A percentile compares a stretch with the other conserved stretches of the same genome.
Conservation (phyloP, 2,888 invertebrate species). For the Kryphioiulus occultus region DNA sequence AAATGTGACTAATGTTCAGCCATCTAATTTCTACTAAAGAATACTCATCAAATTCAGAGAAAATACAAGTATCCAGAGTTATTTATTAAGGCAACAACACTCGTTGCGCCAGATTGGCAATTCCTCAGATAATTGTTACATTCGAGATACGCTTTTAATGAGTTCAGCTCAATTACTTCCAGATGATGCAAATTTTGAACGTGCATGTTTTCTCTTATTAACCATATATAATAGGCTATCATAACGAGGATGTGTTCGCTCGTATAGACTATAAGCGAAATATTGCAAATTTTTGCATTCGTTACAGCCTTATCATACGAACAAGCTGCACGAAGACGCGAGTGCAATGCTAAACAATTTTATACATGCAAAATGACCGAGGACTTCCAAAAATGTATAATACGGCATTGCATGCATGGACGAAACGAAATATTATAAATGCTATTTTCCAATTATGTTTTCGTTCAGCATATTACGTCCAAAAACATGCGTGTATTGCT, state of each 20-base stretch:
- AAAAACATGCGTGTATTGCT: no score
- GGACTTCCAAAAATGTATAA: no score
- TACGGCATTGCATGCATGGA: no score
- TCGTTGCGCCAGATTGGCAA: constrained; percentile 22
- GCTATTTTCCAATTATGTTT: no score
- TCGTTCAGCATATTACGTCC: no score
- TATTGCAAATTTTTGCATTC: background rate
- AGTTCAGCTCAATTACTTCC: constrained; percentile 36
- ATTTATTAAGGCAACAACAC: constrained; percentile 21
- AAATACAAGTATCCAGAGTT: background rate
- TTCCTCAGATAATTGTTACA: constrained; percentile 33
- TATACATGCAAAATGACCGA: background rate
- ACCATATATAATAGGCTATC: background rate
- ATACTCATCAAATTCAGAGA: background rate
- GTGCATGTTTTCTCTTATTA: background rate
- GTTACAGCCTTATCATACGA: background rate
- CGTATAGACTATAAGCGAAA: background rate
- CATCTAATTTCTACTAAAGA: background rate
- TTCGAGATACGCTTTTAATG: constrained; percentile 21
- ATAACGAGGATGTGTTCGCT: background rate
- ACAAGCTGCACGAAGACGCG: background rate
- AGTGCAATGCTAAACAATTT: background rate
- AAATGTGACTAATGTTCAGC: background rate
- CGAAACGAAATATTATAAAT: no score
- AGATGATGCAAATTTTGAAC: constrained; percentile 39